Conservation (phyloP, 2,888 invertebrate genomes). For the Lithophane semibrunnea region DNA sequence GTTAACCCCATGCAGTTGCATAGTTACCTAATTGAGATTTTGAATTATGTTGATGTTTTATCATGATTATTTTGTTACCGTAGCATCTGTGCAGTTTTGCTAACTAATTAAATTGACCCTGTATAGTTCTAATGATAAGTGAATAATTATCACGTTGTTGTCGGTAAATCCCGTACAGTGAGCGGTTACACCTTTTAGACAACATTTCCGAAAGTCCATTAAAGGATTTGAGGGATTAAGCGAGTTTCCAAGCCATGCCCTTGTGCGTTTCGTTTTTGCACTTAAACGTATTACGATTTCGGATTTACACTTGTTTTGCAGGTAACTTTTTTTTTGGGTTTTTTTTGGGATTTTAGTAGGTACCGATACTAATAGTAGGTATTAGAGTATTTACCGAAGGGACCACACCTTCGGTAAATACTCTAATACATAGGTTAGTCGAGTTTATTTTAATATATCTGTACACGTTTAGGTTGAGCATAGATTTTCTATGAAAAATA, state of each 20-base stretch:
- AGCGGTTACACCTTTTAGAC: slow-evolving; percentile 80
- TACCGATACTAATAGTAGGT: slow-evolving; percentile 1
- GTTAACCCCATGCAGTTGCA: not conserved
- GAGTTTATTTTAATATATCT: not conserved
- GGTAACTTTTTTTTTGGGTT: slow-evolving; percentile 37
- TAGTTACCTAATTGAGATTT: not conserved
- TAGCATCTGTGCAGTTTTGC: not conserved
- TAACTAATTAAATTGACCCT: not conserved
- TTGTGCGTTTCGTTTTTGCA: slow-evolving; percentile 75
- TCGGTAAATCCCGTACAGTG: slow-evolving; percentile 63
- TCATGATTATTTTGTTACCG: not conserved
- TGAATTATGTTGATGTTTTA: not conserved
- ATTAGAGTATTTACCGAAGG: not conserved
- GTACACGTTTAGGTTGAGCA: not conserved
- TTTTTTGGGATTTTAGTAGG: not conserved
- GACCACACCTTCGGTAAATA: not conserved
- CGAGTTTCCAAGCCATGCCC: slow-evolving; percentile 72
- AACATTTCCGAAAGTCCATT: slow-evolving; percentile 83
- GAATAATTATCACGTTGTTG: slow-evolving; percentile 61
- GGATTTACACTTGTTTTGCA: slow-evolving; percentile 63
- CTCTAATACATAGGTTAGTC: not conserved
- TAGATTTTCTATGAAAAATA: not conserved
- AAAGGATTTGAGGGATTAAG: slow-evolving; percentile 84
- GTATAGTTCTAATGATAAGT: slow-evolving; percentile 20
- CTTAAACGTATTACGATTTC: slow-evolving; percentile 68